Evolutionary conservation across 1,140 invertebrate species (phyloP).

Genomic region (Grapholita molesta): DNA sequence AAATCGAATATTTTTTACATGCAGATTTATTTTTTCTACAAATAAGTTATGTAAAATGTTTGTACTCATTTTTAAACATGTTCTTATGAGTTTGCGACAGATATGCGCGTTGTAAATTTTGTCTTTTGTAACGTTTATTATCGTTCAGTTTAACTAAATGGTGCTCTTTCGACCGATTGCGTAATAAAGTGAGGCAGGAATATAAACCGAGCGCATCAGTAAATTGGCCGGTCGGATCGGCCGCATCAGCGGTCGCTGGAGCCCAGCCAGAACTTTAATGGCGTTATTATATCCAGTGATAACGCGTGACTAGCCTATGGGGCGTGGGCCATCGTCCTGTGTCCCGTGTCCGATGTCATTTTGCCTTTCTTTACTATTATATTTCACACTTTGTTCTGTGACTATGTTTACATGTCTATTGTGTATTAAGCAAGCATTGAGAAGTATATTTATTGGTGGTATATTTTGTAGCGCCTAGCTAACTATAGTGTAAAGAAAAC

Average conservation of each 20-base stretch:
- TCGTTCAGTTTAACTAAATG: not conserved
- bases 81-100: no score
- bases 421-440: no score
- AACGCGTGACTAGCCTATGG: not conserved
- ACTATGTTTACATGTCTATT: no score
- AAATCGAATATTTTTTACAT: no score
- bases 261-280: not conserved
- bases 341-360: not conserved
- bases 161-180: not conserved
- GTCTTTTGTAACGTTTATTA: not conserved
- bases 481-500: no score
- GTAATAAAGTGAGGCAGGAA: not conserved
- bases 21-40: no score
- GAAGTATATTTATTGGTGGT: not conserved
- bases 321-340: not conserved
- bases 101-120: not conserved
- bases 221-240: not conserved
- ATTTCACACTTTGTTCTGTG: no score
- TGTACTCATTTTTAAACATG: no score
- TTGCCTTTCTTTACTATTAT: no score
- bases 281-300: conserved; percentile 6
- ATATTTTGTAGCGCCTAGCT: not conserved
- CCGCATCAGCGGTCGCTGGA: conserved; percentile 9
- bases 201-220: not conserved
- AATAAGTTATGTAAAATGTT: no score